A percentile compares a stretch with the other conserved stretches of the same genome.
Evolutionary conservation across 2,888 invertebrate species (phyloP).

Genomic region (Lasioglossum zephyrum): DNA sequence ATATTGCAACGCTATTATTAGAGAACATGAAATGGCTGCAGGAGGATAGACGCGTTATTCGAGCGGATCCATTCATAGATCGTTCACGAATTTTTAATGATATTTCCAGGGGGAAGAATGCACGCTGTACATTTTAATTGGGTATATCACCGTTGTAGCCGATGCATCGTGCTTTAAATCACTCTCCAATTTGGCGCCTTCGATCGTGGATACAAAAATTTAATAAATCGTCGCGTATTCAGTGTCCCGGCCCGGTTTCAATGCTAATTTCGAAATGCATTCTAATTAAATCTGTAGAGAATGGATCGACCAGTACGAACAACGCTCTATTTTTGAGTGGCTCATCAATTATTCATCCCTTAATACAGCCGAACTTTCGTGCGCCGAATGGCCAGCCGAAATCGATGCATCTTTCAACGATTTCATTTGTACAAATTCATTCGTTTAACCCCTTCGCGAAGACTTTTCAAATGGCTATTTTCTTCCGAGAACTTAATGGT

Average conservation of each 20-base stretch:
- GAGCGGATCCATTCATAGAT: background rate
- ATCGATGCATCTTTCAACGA: background rate
- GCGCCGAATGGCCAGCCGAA: background rate
- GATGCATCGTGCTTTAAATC: background rate
- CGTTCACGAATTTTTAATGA: background rate
- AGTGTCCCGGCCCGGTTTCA: background rate
- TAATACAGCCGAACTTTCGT: background rate
- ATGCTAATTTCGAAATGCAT: background rate
- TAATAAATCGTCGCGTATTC: background rate
- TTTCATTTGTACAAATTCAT: background rate
- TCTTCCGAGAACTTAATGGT: background rate
- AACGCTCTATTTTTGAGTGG: background rate
- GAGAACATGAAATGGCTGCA: background rate
- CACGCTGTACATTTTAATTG: background rate
- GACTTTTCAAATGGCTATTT: background rate
- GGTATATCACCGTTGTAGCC: background rate
- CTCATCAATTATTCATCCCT: background rate
- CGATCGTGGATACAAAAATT: background rate
- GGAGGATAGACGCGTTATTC: background rate
- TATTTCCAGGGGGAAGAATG: background rate
- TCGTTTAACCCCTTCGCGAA: background rate
- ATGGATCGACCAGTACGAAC: background rate
- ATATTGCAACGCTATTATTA: background rate
- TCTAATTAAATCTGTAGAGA: slow-evolving; percentile 2
- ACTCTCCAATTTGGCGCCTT: background rate